phyloP scores from a whole-genome alignment of 2,797 vertebrate genomes.

The Amblyopsis hoosieri region DNA sequence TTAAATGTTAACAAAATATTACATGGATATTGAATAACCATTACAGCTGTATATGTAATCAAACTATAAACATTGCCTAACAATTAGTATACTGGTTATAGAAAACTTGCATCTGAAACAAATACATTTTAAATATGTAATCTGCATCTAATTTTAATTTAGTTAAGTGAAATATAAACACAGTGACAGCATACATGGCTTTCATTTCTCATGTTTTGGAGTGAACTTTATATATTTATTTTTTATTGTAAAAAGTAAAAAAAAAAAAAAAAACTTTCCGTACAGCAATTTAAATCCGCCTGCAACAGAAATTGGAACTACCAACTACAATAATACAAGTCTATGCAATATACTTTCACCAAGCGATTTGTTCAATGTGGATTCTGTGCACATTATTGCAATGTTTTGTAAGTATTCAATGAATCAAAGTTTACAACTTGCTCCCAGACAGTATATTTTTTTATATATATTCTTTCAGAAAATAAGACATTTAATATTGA shows the following conservation, averaged over 20 bases:
- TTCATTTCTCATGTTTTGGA: neutral
- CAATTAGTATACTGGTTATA: no score
- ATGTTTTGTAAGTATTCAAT: neutral
- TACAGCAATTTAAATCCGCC: neutral
- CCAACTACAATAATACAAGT: neutral
- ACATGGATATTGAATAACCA: neutral
- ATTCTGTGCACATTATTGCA: neutral
- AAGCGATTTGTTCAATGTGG: neutral
- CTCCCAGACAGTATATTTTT: neutral
- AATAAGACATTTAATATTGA: slow-evolving; percentile 9
- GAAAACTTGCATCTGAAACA: no score
- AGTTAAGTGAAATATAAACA: no score
- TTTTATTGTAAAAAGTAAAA: neutral
- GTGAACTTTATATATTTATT: neutral
- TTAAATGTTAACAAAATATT: no score
- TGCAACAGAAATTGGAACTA: neutral
- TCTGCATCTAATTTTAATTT: no score
- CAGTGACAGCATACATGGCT: neutral
- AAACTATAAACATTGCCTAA: no score
- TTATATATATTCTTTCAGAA: neutral
- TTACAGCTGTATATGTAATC: neutral
- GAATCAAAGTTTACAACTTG: neutral
- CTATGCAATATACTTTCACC: no score
- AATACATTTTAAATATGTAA: no score
- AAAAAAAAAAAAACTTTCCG: neutral